Conservation (phyloP, 2,113 vertebrate species). For the Indri indri region DNA sequence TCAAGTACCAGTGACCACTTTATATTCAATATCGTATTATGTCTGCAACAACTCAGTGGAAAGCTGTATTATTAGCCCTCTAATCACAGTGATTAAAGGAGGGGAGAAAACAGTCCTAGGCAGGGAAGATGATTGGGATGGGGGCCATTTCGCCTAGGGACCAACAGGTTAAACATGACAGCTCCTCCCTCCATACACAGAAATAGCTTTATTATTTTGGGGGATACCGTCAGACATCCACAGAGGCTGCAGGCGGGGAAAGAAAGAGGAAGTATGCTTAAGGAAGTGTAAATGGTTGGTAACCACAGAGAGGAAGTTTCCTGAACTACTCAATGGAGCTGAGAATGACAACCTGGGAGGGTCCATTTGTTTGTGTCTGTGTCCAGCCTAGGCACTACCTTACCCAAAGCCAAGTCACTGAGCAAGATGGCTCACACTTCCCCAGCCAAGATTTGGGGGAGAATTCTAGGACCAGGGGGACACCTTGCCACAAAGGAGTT, state of each 20-base stretch:
- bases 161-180: background rate
- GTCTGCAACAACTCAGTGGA: background rate
- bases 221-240: background rate
- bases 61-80: background rate
- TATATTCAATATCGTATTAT: background rate
- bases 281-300: background rate
- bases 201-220: background rate
- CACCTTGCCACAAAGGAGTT: background rate
- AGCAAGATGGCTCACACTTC: background rate
- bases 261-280: background rate
- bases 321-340: background rate
- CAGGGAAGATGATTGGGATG: background rate
- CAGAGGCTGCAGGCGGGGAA: background rate
- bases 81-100: background rate
- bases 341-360: background rate
- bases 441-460: background rate
- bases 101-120: background rate
- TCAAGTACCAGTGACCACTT: background rate
- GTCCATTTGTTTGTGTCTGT: background rate
- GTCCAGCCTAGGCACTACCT: background rate
- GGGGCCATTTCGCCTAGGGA: background rate
- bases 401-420: background rate
- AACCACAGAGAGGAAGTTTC: constrained; percentile 42
- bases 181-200: background rate
- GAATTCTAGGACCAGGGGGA: background rate